A percentile compares a stretch with the other conserved stretches of the same genome.
Evolutionary conservation across 2,888 invertebrate genomes (phyloP).

Genomic region (Drosophila putrida): DNA sequence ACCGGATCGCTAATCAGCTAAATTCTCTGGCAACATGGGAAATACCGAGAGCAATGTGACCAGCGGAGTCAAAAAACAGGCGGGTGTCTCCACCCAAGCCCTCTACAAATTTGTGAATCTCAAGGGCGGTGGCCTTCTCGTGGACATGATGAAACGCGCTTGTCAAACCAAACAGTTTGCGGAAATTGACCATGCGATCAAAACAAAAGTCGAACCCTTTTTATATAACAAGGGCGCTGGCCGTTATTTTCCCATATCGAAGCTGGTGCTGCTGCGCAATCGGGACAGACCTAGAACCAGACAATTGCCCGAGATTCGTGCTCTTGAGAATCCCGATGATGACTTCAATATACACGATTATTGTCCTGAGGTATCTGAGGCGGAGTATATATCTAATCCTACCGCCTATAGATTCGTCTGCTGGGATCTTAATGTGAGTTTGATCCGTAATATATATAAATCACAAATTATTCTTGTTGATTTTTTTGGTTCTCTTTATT

Average conservation of each 20-base stretch:
- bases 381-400: slow-evolving; percentile 89
- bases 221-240: slow-evolving; percentile 97
- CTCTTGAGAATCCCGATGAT: slow-evolving; percentile 93
- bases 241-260: slow-evolving; percentile 94
- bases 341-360: slow-evolving; percentile 94
- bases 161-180: slow-evolving; percentile 95
- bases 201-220: slow-evolving; percentile 95
- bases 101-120: slow-evolving; percentile 96
- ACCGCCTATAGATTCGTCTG: slow-evolving; percentile 93
- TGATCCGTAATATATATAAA: background rate
- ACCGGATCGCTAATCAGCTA: slow-evolving; percentile 3
- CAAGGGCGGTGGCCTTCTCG: slow-evolving; percentile 96
- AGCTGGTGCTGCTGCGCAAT: slow-evolving; percentile 94
- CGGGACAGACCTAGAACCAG: slow-evolving; percentile 93
- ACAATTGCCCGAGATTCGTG: slow-evolving; percentile 91
- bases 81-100: slow-evolving; percentile 92
- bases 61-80: slow-evolving; percentile 98
- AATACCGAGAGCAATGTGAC: slow-evolving; percentile 96
- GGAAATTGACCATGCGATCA: slow-evolving; percentile 96
- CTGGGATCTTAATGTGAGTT: slow-evolving; percentile 92
- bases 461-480: too few species aligned
- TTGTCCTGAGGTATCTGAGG: slow-evolving; percentile 89
- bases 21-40: slow-evolving; percentile 87
- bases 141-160: slow-evolving; percentile 96
- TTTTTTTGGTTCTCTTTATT: too few species aligned